A percentile compares a stretch with the other conserved stretches of the same genome.
phyloP scores from a whole-genome alignment of 2,113 vertebrate species.

The Limnothrissa miodon region DNA sequence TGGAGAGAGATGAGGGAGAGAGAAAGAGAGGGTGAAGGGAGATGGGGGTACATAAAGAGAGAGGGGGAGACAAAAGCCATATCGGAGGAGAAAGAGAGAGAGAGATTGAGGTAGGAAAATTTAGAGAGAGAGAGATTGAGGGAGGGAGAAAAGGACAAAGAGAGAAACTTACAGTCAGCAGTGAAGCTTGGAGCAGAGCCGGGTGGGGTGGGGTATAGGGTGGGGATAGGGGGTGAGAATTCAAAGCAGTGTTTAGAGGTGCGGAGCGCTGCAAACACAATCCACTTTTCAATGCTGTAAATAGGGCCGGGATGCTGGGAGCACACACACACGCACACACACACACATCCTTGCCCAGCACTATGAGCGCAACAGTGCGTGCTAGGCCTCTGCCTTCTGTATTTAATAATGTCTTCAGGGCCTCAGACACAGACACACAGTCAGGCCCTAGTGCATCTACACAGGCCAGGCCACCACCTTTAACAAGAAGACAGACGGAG shows the following conservation, averaged over 20 bases:
- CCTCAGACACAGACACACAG: slow-evolving; percentile 27
- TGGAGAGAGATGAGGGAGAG: background rate
- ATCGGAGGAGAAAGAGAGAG: background rate
- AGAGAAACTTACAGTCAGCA: background rate
- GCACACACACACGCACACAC: slow-evolving; percentile 5
- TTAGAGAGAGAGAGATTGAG: slow-evolving; percentile 6
- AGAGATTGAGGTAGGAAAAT: background rate
- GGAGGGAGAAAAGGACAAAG: background rate
- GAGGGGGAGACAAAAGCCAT: background rate
- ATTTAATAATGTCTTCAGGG: slow-evolving; percentile 69
- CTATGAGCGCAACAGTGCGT: slow-evolving; percentile 57
- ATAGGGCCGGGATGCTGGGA: slow-evolving; percentile 56
- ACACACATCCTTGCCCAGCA: slow-evolving; percentile 13
- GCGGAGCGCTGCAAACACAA: slow-evolving; percentile 54
- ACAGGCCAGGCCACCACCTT: slow-evolving; percentile 38
- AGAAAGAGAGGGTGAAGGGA: background rate
- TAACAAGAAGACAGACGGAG: slow-evolving; percentile 58
- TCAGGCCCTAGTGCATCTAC: slow-evolving; percentile 32
- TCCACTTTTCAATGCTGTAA: slow-evolving; percentile 60
- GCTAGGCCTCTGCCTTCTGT: slow-evolving; percentile 49
- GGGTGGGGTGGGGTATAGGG: background rate
- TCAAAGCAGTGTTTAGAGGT: slow-evolving; percentile 60
- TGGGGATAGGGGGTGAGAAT: slow-evolving; percentile 22
- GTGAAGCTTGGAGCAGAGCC: background rate
- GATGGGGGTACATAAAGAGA: background rate